Evolutionary conservation across 2,888 invertebrate species (phyloP).

Genomic region (Timema podura): DNA sequence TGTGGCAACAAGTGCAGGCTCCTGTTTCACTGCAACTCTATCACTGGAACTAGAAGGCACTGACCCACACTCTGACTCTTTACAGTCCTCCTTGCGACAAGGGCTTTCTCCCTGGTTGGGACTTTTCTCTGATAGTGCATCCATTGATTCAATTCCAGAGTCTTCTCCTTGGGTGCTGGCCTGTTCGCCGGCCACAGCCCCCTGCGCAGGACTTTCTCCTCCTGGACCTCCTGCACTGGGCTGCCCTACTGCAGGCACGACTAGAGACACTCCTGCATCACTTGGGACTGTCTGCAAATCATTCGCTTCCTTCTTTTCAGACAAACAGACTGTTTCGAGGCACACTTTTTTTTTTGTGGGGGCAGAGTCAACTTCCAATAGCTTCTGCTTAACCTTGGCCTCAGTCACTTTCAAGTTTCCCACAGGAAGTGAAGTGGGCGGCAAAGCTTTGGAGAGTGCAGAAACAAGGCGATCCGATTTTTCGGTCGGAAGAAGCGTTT

Average conservation of each 20-base stretch:
- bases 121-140: constrained; percentile 86
- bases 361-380: constrained; percentile 47
- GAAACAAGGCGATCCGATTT: constrained; percentile 17
- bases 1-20: no score
- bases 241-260: constrained; percentile 7
- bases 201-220: constrained; percentile 18
- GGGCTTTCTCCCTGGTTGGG: constrained; percentile 68
- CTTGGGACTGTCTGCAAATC: not conserved
- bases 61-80: no score
- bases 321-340: constrained; percentile 7
- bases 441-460: constrained; percentile 18
- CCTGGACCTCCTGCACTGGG: constrained; percentile 2
- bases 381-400: constrained; percentile 56
- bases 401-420: constrained; percentile 50
- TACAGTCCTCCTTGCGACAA: constrained; percentile 40
- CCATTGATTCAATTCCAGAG: constrained; percentile 90
- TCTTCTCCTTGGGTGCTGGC: constrained; percentile 69
- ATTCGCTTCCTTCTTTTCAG: constrained; percentile 23
- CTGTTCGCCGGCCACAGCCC: constrained; percentile 35
- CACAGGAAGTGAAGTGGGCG: constrained; percentile 40
- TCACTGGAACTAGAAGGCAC: no score
- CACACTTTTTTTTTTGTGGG: constrained; percentile 18
- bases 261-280: not conserved
- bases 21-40: no score
- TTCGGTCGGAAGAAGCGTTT: constrained; percentile 15